Conservation (phyloP, 2,888 invertebrate genomes). For the Aethes cnicana region DNA sequence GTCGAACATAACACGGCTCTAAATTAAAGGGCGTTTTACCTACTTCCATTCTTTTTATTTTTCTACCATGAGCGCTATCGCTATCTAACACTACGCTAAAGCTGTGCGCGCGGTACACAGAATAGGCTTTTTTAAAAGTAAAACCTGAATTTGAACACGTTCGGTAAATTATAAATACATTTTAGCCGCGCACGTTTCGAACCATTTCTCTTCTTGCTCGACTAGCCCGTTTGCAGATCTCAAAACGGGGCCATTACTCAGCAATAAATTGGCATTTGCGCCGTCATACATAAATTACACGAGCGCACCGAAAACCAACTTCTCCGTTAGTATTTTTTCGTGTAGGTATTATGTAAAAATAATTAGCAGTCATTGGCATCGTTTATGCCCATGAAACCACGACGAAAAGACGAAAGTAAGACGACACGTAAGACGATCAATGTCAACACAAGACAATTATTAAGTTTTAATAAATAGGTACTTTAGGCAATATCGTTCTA, state of each 20-base stretch:
- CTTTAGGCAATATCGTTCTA: too few species aligned
- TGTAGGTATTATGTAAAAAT: conserved; percentile 42
- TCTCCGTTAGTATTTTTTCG: conserved; percentile 71
- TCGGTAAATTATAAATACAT: conserved; percentile 80
- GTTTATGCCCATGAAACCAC: too few species aligned
- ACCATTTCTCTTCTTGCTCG: conserved; percentile 79
- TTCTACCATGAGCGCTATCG: conserved; percentile 9
- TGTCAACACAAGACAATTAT: too few species aligned
- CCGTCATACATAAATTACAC: conserved; percentile 81
- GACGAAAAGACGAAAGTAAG: too few species aligned
- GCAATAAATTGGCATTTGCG: conserved; percentile 82
- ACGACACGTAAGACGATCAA: too few species aligned
- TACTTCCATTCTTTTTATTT: conserved; percentile 10
- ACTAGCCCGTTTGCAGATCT: conserved; percentile 81
- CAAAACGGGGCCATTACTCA: conserved; percentile 80
- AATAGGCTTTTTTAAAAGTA: conserved; percentile 50
- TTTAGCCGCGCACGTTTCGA: conserved; percentile 72
- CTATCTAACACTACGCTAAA: too few species aligned
- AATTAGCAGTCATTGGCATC: conserved; percentile 36
- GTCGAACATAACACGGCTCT: too few species aligned
- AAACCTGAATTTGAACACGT: conserved; percentile 69
- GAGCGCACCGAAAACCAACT: conserved; percentile 72
- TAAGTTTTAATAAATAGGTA: too few species aligned
- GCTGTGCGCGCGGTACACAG: too few species aligned
- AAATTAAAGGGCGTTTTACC: too few species aligned